Evolutionary conservation across 1,140 invertebrate species (phyloP).

Genomic region (Ylistrum balloti): DNA sequence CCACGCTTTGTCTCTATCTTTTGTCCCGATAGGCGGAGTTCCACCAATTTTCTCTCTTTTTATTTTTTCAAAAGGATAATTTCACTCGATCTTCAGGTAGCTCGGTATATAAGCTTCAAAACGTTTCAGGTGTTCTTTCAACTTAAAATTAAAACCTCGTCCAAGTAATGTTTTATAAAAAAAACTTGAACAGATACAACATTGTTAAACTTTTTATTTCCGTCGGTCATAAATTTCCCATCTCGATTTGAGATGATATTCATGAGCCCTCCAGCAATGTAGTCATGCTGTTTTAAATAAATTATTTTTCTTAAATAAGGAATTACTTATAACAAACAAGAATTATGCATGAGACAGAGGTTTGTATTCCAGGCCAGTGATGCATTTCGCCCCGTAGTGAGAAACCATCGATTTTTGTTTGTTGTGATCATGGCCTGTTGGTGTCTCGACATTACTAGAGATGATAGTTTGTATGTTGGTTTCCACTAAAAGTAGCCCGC

Average conservation of each 20-base stretch:
- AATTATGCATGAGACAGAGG: neutral
- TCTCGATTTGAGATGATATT: slow-evolving; percentile 26
- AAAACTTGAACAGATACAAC: neutral
- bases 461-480: neutral
- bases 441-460: too few species aligned
- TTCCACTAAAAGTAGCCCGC: neutral
- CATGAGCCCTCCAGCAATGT: neutral
- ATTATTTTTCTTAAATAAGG: slow-evolving; percentile 35
- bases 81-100: neutral
- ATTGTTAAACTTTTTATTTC: neutral
- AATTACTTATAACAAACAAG: slow-evolving; percentile 36
- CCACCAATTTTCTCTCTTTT: neutral
- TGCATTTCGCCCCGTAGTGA: slow-evolving; percentile 1
- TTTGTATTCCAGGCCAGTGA: neutral
- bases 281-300: slow-evolving; percentile 9
- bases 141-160: neutral
- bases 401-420: neutral
- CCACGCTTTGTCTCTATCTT: slow-evolving; percentile 5
- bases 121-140: neutral
- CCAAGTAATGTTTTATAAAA: neutral
- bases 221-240: slow-evolving; percentile 23
- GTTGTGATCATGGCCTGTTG: neutral
- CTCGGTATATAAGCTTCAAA: neutral
- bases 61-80: neutral
- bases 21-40: neutral